A percentile compares a stretch with the other conserved stretches of the same genome.
Conservation (phyloP, 2,888 invertebrate species). For the Drosophila kokeensis region DNA sequence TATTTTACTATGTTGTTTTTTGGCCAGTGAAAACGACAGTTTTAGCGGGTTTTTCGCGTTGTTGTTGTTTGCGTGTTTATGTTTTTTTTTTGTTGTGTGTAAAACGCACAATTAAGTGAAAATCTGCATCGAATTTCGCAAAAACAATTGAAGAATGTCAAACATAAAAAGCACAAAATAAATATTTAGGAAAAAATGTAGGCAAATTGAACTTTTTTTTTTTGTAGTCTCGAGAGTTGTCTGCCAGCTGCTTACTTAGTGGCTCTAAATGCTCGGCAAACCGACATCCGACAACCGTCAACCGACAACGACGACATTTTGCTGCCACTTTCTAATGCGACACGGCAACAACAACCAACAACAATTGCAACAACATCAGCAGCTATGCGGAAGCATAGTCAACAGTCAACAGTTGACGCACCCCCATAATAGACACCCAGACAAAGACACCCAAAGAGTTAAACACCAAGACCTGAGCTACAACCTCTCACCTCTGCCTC, state of each 20-base stretch:
- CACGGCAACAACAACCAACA: slow-evolving; percentile 36
- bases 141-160: slow-evolving; percentile 48
- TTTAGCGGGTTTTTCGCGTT: slow-evolving; percentile 39
- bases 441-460: neutral
- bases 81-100: neutral
- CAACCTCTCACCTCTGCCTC: slow-evolving; percentile 3
- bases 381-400: slow-evolving; percentile 36
- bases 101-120: slow-evolving; percentile 69
- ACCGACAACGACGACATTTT: slow-evolving; percentile 31
- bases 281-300: slow-evolving; percentile 15
- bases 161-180: slow-evolving; percentile 10
- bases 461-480: slow-evolving; percentile 9
- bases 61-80: neutral
- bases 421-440: slow-evolving; percentile 27
- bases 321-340: slow-evolving; percentile 68
- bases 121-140: slow-evolving; percentile 64
- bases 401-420: slow-evolving; percentile 38
- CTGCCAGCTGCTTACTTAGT: slow-evolving; percentile 33
- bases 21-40: slow-evolving; percentile 67
- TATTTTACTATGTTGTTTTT: slow-evolving; percentile 39
- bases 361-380: slow-evolving; percentile 25
- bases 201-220: slow-evolving; percentile 37
- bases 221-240: neutral
- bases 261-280: slow-evolving; percentile 36
- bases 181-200: slow-evolving; percentile 16